Conservation (phyloP, 2,888 invertebrate genomes). For the Carcina quercana region DNA sequence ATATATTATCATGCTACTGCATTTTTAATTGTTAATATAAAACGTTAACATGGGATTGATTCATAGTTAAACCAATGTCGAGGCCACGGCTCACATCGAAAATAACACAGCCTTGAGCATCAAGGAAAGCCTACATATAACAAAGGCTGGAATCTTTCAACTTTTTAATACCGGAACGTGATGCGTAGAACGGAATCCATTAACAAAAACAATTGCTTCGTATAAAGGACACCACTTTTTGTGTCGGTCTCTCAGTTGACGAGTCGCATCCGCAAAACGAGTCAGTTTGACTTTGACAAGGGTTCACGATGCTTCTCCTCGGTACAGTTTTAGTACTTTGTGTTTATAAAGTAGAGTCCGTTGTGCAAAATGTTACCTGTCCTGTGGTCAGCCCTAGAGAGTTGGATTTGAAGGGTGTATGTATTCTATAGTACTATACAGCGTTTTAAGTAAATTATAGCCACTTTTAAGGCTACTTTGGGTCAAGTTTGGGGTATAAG, state of each 20-base stretch:
- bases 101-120: too few species aligned
- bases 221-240: slow-evolving; percentile 41
- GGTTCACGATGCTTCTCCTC: slow-evolving; percentile 37
- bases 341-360: slow-evolving; percentile 32
- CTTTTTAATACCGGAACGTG: slow-evolving; percentile 20
- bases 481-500: too few species aligned
- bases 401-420: slow-evolving; percentile 60
- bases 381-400: slow-evolving; percentile 45
- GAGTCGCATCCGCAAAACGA: slow-evolving; percentile 22
- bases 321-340: slow-evolving; percentile 33
- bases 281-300: slow-evolving; percentile 20
- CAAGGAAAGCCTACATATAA: too few species aligned
- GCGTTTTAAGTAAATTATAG: too few species aligned
- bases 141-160: too few species aligned
- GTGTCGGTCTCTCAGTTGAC: slow-evolving; percentile 36
- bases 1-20: too few species aligned
- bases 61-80: too few species aligned
- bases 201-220: slow-evolving; percentile 30
- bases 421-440: too few species aligned
- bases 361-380: slow-evolving; percentile 44
- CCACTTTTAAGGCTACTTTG: too few species aligned
- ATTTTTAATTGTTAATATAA: too few species aligned
- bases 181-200: slow-evolving; percentile 12
- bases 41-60: too few species aligned
- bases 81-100: too few species aligned